A percentile compares a stretch with the other conserved stretches of the same genome.
Conservation (phyloP, 2,888 invertebrate genomes). For the Drosophila phalerata region DNA sequence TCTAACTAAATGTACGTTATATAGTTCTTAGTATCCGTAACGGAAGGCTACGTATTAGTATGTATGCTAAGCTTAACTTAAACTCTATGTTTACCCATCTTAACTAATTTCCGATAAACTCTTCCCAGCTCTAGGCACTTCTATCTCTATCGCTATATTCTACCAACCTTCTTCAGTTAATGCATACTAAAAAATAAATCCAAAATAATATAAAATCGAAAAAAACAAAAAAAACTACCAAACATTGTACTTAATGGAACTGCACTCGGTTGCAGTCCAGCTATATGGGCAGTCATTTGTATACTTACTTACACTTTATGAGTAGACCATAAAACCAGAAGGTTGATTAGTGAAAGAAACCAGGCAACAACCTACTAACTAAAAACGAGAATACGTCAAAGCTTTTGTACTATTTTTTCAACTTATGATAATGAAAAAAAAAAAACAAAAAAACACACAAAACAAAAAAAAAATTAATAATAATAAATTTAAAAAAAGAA, state of each 20-base stretch:
- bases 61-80: constrained; percentile 61
- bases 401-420: constrained; percentile 83
- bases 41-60: constrained; percentile 63
- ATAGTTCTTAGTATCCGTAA: constrained; percentile 71
- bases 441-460: constrained; percentile 42
- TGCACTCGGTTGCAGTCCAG: constrained; percentile 65
- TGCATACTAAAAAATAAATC: constrained; percentile 62
- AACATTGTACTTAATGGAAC: constrained; percentile 71
- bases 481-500: constrained; percentile 39
- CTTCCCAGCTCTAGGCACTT: constrained; percentile 45
- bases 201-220: constrained; percentile 26
- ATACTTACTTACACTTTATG: constrained; percentile 60
- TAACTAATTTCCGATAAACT: constrained; percentile 55
- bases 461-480: constrained; percentile 36
- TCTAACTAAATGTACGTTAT: constrained; percentile 72
- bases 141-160: constrained; percentile 43
- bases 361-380: constrained; percentile 55
- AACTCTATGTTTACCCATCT: constrained; percentile 49
- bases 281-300: constrained; percentile 85
- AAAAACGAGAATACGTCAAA: constrained; percentile 68
- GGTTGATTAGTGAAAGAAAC: constrained; percentile 60
- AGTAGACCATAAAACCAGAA: constrained; percentile 48
- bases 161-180: constrained; percentile 66
- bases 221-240: constrained; percentile 44
- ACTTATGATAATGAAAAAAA: constrained; percentile 48